Percentiles rank a stretch among this genome's conserved stretches.
Evolutionary conservation across 2,113 vertebrate genomes (phyloP).

Genomic region (Microcebus lehilahytsara): DNA sequence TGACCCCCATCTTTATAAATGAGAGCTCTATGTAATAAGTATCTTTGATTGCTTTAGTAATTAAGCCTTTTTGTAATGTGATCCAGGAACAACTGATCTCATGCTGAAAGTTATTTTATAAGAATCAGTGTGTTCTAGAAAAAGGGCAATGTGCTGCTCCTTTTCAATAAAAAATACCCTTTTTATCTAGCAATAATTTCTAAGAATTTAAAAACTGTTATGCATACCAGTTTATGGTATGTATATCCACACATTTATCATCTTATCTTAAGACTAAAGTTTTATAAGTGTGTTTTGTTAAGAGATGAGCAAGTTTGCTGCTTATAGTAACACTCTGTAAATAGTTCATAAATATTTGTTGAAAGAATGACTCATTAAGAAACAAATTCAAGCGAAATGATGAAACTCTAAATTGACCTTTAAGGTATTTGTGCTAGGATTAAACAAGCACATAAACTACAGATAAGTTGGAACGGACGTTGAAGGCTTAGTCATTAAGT

Average conservation of each 20-base stretch:
- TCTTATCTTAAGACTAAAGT: neutral
- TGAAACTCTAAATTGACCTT: slow-evolving; percentile 60
- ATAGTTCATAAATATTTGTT: slow-evolving; percentile 58
- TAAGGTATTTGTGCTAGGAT: slow-evolving; percentile 18
- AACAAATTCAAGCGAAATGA: slow-evolving; percentile 36
- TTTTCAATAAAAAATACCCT: neutral
- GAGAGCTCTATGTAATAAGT: neutral
- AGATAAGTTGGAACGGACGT: neutral
- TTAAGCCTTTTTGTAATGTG: neutral
- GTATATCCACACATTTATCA: neutral
- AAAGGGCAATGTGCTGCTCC: neutral
- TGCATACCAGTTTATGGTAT: neutral
- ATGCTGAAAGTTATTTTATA: slow-evolving; percentile 2
- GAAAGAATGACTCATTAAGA: slow-evolving; percentile 58
- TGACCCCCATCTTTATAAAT: neutral
- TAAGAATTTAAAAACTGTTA: neutral
- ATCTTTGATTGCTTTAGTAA: neutral
- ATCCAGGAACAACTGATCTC: neutral
- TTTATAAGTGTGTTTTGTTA: neutral
- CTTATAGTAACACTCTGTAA: slow-evolving; percentile 47
- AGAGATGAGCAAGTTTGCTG: neutral
- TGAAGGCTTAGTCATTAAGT: neutral
- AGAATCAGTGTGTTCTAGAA: neutral
- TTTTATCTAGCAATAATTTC: slow-evolving; percentile 4
- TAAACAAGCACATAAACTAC: neutral